Conservation (phyloP, 1,140 invertebrate species). For the Sesamia nonagrioides region DNA sequence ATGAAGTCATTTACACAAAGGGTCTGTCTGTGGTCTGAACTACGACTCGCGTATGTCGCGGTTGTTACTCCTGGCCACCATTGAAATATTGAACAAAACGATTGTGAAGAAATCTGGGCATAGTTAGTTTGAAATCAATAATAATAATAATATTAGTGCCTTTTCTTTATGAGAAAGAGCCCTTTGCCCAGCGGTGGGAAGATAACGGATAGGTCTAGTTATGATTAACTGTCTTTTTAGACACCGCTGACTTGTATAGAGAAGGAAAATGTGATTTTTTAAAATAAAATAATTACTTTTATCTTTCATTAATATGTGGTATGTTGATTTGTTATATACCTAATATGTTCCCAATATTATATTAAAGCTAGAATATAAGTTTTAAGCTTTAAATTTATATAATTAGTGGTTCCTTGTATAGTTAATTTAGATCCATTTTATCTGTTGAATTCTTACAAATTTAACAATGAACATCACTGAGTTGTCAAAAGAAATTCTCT, state of each 20-base stretch:
- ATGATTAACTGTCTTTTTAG: no score
- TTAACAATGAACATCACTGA: not conserved
- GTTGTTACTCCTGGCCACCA: no score
- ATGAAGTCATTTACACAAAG: no score
- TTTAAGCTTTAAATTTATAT: slow-evolving; percentile 34
- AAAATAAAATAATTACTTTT: not conserved
- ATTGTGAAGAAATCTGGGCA: no score
- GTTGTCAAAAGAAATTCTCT: not conserved
- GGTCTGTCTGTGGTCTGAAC: no score
- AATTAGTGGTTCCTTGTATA: not conserved
- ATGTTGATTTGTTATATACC: slow-evolving; percentile 2
- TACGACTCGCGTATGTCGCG: no score
- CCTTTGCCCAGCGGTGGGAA: no score
- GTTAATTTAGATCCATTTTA: not conserved
- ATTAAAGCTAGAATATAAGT: not conserved
- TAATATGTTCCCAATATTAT: slow-evolving; percentile 2
- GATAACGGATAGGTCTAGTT: not conserved
- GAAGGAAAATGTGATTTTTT: not conserved
- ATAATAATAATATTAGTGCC: not conserved
- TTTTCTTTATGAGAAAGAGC: not conserved
- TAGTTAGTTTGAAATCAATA: no score
- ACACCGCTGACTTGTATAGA: no score
- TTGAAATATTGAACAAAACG: no score
- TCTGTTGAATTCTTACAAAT: not conserved
- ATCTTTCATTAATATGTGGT: not conserved